Base-by-base conservation (phyloP, 2,797 vertebrate species). In the Carapus acus region DNA sequence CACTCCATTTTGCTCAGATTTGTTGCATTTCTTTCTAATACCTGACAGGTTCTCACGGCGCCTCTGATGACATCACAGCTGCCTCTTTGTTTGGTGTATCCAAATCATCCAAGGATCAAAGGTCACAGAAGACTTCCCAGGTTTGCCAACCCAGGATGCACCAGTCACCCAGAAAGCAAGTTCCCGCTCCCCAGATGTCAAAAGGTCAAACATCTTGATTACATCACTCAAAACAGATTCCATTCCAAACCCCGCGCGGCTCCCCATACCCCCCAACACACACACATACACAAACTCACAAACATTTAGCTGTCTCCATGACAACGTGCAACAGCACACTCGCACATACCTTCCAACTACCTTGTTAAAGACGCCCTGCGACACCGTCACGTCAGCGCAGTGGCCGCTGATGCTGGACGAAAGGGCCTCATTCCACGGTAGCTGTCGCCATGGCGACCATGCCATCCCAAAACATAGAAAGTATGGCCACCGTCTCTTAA, bases 271-370 rank as follows among this genome's bases (percentile, higher is more conserved):
- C 31, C 31, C n/a, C 15, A 14, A 23, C 24, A n/a, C 34, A n/a
- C 17, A 34, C 41, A 41, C 20, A 41, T 16, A 36, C 21, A 29
- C 16, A 40, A 23, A 41, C 45, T 55, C 47, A 9, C 54, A 37
- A 80, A 75, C 77, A 77, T 74, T 76, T 74, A 50, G 50, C 37
- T 1, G 56, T 78, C 54, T 52, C 73, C 67, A 66, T 59, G 62
- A 76, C 8, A 43, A 78, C 19, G 37, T 27, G 61, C 48, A 44
- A 29, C 56, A 54, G 53, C 43, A 53, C 31, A 54, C 22, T 74
- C 67, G 6, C 74, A 77, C 77, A 53, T 81, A 78, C 57, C 66
- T 71, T 71, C 62, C 64, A 79, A 66, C 67, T 69, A 49, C 24
- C 71, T 77, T 65, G 78, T 81, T 74, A 76, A 67, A 75, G 65